These are phyloP conservation scores for Athalia circularis DNA, from an alignment of 2,888 invertebrate species.

Conservation along the genomic window DNA sequence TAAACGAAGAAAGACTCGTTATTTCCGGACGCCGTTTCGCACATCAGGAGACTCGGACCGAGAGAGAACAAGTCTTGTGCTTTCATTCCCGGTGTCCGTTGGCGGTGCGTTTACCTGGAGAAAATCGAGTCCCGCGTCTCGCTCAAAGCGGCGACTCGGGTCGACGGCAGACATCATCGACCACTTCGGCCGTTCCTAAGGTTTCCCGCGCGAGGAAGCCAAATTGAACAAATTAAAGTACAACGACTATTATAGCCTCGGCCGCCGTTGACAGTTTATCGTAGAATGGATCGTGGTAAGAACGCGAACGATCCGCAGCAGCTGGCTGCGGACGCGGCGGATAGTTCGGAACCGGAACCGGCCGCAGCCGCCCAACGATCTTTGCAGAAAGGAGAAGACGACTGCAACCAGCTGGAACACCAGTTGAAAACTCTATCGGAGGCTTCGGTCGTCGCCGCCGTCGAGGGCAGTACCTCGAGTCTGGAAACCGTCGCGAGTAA, in stretches of 20 bases:
- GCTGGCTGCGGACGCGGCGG: slow-evolving; percentile 55
- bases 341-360: slow-evolving; percentile 58
- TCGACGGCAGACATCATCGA: slow-evolving; percentile 41
- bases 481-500: slow-evolving; percentile 60
- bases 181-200: slow-evolving; percentile 40
- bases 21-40: too few relatives aligned
- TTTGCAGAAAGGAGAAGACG: slow-evolving; percentile 65
- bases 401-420: slow-evolving; percentile 39
- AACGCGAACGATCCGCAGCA: slow-evolving; percentile 56
- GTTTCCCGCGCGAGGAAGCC: slow-evolving; percentile 43
- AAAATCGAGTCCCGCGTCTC: neutral
- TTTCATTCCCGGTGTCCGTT: neutral
- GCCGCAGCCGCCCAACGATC: slow-evolving; percentile 52
- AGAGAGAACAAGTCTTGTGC: neutral
- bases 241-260: neutral
- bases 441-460: slow-evolving; percentile 60
- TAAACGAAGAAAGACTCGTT: too few relatives aligned
- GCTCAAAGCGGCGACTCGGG: slow-evolving; percentile 20
- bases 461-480: slow-evolving; percentile 66
- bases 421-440: slow-evolving; percentile 49
- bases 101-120: neutral
- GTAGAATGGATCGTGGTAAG: slow-evolving; percentile 63
- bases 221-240: slow-evolving; percentile 41
- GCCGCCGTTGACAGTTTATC: slow-evolving; percentile 31
- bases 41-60: too few relatives aligned